phyloP scores from a whole-genome alignment of 2,797 vertebrate genomes.

The Enteromius viviparus region DNA sequence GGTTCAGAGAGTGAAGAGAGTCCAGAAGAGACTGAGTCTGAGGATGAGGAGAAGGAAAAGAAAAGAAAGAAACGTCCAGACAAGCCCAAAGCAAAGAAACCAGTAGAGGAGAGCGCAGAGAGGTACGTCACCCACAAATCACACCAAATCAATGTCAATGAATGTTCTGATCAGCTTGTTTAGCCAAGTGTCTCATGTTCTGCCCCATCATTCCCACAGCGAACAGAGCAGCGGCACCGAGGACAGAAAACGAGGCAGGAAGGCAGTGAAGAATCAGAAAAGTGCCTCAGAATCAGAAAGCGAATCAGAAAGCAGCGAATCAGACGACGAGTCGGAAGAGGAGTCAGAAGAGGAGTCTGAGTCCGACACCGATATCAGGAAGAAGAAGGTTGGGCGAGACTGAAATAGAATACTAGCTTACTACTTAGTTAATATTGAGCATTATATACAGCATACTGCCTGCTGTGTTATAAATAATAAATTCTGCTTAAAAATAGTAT shows the following conservation, averaged over 20 bases:
- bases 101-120: conserved; percentile 66
- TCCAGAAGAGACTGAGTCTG: conserved; percentile 81
- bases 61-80: conserved; percentile 76
- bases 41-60: conserved; percentile 76
- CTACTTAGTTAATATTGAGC: neutral
- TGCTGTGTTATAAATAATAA: neutral
- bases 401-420: neutral
- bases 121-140: conserved; percentile 64
- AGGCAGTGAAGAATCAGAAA: conserved; percentile 69
- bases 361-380: conserved; percentile 73
- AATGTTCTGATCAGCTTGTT: neutral
- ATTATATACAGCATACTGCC: neutral
- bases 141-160: neutral
- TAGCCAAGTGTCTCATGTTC: neutral
- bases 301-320: conserved; percentile 87
- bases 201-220: conserved; percentile 61
- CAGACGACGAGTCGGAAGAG: conserved; percentile 80
- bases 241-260: conserved; percentile 72
- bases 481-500: neutral
- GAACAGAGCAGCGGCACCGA: conserved; percentile 80
- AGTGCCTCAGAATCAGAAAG: conserved; percentile 82
- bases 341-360: conserved; percentile 76
- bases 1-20: conserved; percentile 85
- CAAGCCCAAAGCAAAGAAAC: conserved; percentile 69
- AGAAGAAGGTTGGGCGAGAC: conserved; percentile 74